Base-by-base conservation (phyloP, 2,888 invertebrate genomes). In the Ptychoptera albimana region DNA sequence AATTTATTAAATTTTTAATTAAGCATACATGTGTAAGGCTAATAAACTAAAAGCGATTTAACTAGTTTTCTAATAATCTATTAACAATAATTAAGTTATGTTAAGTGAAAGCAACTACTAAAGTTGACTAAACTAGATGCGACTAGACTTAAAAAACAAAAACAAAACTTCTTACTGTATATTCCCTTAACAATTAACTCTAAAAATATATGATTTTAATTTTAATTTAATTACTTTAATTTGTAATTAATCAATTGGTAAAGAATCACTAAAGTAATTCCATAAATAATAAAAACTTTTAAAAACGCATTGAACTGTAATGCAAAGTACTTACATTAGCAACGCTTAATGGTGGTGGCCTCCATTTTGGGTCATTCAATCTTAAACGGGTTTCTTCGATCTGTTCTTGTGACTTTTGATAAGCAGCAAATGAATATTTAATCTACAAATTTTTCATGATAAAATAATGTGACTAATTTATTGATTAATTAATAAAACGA, bases 401-500 rank as follows among this genome's bases (percentile, higher is more conserved):
- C 60, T 74, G 69, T 55, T 69, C 68, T 60, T 69, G 69, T 52
- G 75, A 70, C 52, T 70, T 68, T 68, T 78, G 74, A 63, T 75
- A 76, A 63, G 70, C 68, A 64, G 69, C 65, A 70, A 79, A 79
- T 59, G 71, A 72, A 69, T 79, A 79, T 61, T 75, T 78, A 58
- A 79, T 75, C 78, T 79, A 71, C 53, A 59, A 55, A 46, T 14
- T 32, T 14, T 14, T 13, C 8, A 4, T 35, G 35, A 6, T 12
- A 6, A 35, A 3, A n/a, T n/a, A n/a, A n/a, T n/a, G n/a, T n/a
- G 6, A 8, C 37, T 9, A 37, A 14, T 14, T 15, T 13, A 37
- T 6, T 37, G 9, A 14, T 14, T n/a, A 37, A 37, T 14, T 13
- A 45, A 46, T 50, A 50, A 35, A 52, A 49, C 39, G 48, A 50